Percentiles rank a stretch among this genome's conserved stretches.
Evolutionary conservation across 2,888 invertebrate species (phyloP).

Genomic region (Mellilla xanthometata): DNA sequence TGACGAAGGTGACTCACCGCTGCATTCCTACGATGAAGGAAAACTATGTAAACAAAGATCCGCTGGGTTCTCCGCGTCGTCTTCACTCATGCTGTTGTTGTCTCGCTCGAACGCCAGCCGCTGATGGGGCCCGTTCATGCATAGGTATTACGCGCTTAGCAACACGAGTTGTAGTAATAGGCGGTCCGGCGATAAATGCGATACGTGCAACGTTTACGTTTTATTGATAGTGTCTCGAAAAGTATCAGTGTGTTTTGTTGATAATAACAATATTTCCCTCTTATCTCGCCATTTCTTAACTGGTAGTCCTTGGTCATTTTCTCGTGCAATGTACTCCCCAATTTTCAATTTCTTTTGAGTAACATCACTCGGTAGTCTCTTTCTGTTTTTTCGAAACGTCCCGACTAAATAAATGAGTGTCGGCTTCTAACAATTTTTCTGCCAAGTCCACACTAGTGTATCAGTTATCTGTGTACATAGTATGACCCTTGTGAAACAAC

Average conservation of each 20-base stretch:
- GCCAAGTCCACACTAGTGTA: constrained; percentile 11
- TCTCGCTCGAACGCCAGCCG: too few species aligned
- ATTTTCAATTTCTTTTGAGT: not conserved
- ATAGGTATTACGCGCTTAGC: too few species aligned
- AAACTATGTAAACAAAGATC: too few species aligned
- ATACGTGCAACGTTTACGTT: not conserved
- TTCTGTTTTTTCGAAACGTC: not conserved
- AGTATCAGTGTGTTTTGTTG: not conserved
- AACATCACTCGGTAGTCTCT: not conserved
- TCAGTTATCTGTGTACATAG: constrained; percentile 16
- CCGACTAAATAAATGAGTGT: constrained; percentile 3
- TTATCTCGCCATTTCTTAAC: not conserved
- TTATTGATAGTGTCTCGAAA: not conserved
- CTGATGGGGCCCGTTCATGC: too few species aligned
- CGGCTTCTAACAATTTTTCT: not conserved
- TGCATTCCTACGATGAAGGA: too few species aligned
- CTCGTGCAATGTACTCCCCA: not conserved
- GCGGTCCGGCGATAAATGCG: not conserved
- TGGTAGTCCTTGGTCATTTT: not conserved
- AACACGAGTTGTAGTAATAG: not conserved
- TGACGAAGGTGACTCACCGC: too few species aligned
- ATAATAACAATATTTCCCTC: not conserved
- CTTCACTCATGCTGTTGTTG: too few species aligned
- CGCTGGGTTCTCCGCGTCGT: too few species aligned
- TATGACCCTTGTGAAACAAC: constrained; percentile 12